Conservation (phyloP, 2,113 vertebrate genomes). For the Gasterosteus aculeatus region DNA sequence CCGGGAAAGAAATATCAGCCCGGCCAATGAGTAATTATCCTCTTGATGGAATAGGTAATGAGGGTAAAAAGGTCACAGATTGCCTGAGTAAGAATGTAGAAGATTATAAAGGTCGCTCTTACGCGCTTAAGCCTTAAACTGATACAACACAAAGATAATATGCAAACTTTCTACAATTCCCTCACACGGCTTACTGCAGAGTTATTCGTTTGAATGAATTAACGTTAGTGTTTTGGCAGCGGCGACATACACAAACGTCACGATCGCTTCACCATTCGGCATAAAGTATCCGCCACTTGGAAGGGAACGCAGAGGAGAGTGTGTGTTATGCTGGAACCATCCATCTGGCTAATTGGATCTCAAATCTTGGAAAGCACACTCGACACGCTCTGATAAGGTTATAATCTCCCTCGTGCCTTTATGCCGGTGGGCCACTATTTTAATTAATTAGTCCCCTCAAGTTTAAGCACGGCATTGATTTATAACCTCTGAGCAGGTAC, state of each 20-base stretch:
- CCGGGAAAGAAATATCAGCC: slow-evolving; percentile 22
- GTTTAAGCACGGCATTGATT: slow-evolving; percentile 33
- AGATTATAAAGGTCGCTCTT: slow-evolving; percentile 15
- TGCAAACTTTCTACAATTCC: not conserved
- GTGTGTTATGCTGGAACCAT: slow-evolving; percentile 43
- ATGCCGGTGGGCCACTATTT: slow-evolving; percentile 44
- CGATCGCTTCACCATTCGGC: slow-evolving; percentile 4
- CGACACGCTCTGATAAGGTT: slow-evolving; percentile 73
- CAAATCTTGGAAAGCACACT: slow-evolving; percentile 57
- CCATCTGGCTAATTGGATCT: slow-evolving; percentile 74
- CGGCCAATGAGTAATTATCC: slow-evolving; percentile 53
- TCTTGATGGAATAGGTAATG: slow-evolving; percentile 69
- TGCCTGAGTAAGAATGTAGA: slow-evolving; percentile 40
- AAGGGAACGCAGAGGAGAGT: slow-evolving; percentile 32
- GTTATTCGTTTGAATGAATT: not conserved
- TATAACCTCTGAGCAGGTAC: slow-evolving; percentile 1
- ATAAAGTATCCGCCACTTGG: slow-evolving; percentile 6
- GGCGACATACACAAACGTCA: not conserved
- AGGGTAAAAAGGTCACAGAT: slow-evolving; percentile 59
- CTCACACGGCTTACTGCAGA: slow-evolving; percentile 1
- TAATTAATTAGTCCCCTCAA: slow-evolving; percentile 66
- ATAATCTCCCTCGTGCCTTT: slow-evolving; percentile 70
- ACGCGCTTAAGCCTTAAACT: slow-evolving; percentile 8
- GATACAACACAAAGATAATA: slow-evolving; percentile 14
- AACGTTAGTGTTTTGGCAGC: not conserved